Evolutionary conservation across 2,113 vertebrate genomes (phyloP).

Genomic region (Odocoileus virginianus): DNA sequence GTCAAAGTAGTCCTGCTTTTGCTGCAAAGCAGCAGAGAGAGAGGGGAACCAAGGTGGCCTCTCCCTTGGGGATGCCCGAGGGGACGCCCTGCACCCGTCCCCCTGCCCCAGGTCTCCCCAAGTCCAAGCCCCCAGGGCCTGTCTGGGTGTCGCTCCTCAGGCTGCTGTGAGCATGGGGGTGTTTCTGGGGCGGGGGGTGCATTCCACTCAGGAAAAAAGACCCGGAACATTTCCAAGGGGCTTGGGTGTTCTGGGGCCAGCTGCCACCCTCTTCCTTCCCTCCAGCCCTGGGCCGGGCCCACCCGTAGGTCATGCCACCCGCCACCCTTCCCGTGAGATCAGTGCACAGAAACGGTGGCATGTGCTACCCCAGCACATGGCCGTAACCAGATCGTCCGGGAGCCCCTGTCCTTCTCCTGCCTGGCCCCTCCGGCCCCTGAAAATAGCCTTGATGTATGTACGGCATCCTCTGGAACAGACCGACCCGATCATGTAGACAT

Average conservation of each 20-base stretch:
- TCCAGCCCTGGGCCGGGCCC: neutral
- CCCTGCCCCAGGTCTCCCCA: neutral
- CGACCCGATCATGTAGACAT: neutral
- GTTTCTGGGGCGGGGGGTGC: accelerated
- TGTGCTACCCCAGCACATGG: slow-evolving; percentile 25
- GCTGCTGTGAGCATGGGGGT: no score
- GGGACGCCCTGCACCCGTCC: accelerated
- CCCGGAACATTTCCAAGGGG: neutral
- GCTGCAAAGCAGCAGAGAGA: neutral
- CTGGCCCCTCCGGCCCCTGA: neutral
- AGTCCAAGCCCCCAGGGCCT: neutral
- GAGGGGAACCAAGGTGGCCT: neutral
- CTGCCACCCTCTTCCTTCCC: neutral
- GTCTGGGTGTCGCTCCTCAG: neutral
- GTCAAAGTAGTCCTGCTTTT: accelerated
- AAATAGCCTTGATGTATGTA: slow-evolving; percentile 26
- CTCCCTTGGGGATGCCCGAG: neutral
- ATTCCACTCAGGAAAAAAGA: neutral
- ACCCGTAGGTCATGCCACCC: neutral
- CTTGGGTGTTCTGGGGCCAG: neutral
- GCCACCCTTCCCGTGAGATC: neutral
- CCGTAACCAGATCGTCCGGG: slow-evolving; percentile 13
- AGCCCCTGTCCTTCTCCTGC: neutral
- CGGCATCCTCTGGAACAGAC: neutral
- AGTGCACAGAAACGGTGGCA: neutral